phyloP scores from a whole-genome alignment of 2,888 invertebrate species.

The Blomia tropicalis region DNA sequence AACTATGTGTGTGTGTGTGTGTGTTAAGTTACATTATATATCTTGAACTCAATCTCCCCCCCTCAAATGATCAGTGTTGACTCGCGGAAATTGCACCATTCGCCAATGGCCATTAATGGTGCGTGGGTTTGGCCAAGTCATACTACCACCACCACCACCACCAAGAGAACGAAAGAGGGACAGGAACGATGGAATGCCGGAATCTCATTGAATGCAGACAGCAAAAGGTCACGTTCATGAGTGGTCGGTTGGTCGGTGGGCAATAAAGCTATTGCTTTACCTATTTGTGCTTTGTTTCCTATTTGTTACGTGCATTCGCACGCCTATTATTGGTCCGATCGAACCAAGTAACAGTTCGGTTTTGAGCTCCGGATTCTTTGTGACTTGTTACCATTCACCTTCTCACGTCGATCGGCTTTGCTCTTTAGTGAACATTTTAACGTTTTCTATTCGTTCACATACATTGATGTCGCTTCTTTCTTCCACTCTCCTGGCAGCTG shows the following conservation, averaged over 20 bases:
- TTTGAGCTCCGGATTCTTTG: constrained; percentile 14
- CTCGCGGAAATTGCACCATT: constrained; percentile 2
- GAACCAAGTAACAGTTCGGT: constrained; percentile 7
- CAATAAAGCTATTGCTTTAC: constrained; percentile 15
- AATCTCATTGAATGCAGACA: constrained; percentile 3
- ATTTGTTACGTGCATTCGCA: constrained; percentile 12
- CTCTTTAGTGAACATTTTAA: neutral
- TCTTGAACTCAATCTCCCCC: no score
- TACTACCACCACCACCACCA: neutral
- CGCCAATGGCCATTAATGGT: neutral
- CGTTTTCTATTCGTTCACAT: neutral
- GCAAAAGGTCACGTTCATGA: neutral
- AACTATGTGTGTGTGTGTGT: no score
- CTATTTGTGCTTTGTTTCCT: constrained; percentile 6
- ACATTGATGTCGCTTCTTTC: neutral
- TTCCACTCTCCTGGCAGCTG: neutral
- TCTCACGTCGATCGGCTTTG: neutral
- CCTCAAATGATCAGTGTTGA: no score
- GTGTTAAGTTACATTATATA: no score
- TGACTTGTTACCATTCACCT: neutral
- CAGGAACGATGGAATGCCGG: constrained; percentile 11
- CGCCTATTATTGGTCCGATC: neutral
- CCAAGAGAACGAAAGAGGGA: no score
- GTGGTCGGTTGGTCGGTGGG: constrained; percentile 1
- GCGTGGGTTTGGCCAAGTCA: constrained; percentile 8